A percentile compares a stretch with the other conserved stretches of the same genome.
Evolutionary conservation across 2,888 invertebrate genomes (phyloP).

Genomic region (Dyspetes luteomarginatus): DNA sequence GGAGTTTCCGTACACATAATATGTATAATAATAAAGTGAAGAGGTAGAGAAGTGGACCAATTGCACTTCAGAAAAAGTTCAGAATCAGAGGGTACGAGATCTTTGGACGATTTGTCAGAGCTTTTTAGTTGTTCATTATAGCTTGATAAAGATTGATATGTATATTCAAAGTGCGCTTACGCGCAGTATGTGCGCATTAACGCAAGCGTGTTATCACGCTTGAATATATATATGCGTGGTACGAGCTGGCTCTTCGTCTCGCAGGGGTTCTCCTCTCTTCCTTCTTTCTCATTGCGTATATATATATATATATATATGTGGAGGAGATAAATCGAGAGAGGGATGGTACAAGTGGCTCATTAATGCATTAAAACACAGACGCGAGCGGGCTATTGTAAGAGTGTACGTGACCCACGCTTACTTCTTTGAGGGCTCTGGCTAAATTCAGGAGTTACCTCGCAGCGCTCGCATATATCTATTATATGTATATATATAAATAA

Average conservation of each 20-base stretch:
- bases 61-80: too few relatives aligned
- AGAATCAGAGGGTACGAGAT: too few relatives aligned
- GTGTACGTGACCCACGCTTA: conserved; percentile 64
- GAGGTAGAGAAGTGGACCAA: too few relatives aligned
- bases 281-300: conserved; percentile 52
- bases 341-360: conserved; percentile 74
- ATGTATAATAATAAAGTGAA: too few relatives aligned
- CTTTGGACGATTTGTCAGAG: too few relatives aligned
- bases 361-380: conserved; percentile 77
- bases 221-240: conserved; percentile 32
- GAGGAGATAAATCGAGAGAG: conserved; percentile 42
- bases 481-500: too few relatives aligned
- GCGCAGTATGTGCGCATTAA: conserved; percentile 40
- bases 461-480: too few relatives aligned
- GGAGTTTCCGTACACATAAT: too few relatives aligned
- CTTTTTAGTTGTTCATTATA: too few relatives aligned
- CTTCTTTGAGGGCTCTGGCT: conserved; percentile 60
- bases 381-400: conserved; percentile 44
- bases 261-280: too few relatives aligned
- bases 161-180: conserved; percentile 19
- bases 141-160: too few relatives aligned
- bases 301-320: conserved; percentile 30
- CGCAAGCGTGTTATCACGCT: conserved; percentile 58
- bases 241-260: conserved; percentile 46
- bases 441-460: conserved; percentile 66